A percentile compares a stretch with the other conserved stretches of the same genome.
These are phyloP conservation scores for Daubentonia madagascariensis DNA, from an alignment of 2,113 vertebrate species.

Conservation along the genomic window DNA sequence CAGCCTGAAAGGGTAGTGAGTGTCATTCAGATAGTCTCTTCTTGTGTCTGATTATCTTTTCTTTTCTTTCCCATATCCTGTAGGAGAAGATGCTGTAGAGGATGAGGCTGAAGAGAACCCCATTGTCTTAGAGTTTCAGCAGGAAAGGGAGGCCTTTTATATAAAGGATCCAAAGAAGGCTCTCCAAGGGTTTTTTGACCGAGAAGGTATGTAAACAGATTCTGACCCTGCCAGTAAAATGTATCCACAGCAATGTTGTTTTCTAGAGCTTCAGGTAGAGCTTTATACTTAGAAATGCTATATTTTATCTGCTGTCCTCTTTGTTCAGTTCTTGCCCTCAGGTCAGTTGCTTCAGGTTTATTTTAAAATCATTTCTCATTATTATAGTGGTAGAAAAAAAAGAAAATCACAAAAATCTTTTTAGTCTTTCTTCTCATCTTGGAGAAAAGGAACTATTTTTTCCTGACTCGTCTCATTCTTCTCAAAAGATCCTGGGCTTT, in stretches of 20 bases:
- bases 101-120: constrained; percentile 98
- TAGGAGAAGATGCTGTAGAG: constrained; percentile 94
- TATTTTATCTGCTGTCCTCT: not conserved
- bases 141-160: constrained; percentile 96
- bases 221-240: not conserved
- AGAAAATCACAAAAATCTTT: not conserved
- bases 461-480: not conserved
- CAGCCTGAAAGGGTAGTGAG: not conserved
- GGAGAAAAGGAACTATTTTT: constrained; percentile 19
- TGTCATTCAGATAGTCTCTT: not conserved
- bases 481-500: constrained; percentile 22
- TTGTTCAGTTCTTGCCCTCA: not conserved
- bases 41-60: not conserved
- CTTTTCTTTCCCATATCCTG: not conserved
- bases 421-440: not conserved
- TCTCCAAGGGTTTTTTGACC: constrained; percentile 97
- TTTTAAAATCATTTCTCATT: not conserved
- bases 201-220: constrained; percentile 89
- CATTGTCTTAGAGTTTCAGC: constrained; percentile 96
- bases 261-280: not conserved
- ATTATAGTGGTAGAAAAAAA: not conserved
- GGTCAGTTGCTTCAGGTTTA: not conserved
- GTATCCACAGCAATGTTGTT: not conserved
- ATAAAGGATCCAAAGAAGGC: constrained; percentile 97
- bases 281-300: not conserved